These are phyloP conservation scores for Carapus acus DNA, from an alignment of 2,797 vertebrate species.

Conservation along the genomic window DNA sequence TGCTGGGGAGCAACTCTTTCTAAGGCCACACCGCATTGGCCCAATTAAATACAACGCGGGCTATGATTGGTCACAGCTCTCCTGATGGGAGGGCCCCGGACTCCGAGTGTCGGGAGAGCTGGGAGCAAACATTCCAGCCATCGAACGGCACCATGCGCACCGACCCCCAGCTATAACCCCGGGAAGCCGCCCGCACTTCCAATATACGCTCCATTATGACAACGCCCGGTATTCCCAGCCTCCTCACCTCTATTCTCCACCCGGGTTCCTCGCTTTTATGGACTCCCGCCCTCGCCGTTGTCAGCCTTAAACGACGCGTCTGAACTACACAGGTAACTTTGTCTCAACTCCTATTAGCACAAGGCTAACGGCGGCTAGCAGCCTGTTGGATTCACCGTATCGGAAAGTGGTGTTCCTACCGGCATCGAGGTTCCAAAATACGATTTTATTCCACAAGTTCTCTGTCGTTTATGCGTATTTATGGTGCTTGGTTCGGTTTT, in stretches of 20 bases:
- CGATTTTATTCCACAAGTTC: no score
- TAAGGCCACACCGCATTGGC: slow-evolving; percentile 61
- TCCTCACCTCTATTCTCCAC: slow-evolving; percentile 19
- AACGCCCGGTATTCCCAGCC: not conserved
- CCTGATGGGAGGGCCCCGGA: slow-evolving; percentile 64
- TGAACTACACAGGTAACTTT: slow-evolving; percentile 70
- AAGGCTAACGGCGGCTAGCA: slow-evolving; percentile 53
- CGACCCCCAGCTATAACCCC: slow-evolving; percentile 45
- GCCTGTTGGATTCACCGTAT: no score
- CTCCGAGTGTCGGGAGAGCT: slow-evolving; percentile 61
- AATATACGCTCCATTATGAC: slow-evolving; percentile 34
- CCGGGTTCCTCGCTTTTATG: slow-evolving; percentile 21
- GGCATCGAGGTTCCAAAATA: no score
- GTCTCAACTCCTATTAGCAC: slow-evolving; percentile 64
- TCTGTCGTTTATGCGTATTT: no score
- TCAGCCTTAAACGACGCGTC: slow-evolving; percentile 35
- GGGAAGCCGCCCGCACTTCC: slow-evolving; percentile 41
- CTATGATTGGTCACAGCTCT: slow-evolving; percentile 62
- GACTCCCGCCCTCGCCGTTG: slow-evolving; percentile 30
- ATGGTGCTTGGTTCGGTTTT: no score
- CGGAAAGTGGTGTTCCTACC: not conserved
- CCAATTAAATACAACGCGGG: slow-evolving; percentile 47
- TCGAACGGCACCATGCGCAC: slow-evolving; percentile 64
- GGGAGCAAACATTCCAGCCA: slow-evolving; percentile 58
- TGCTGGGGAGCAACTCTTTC: slow-evolving; percentile 30